Percentiles rank a stretch among this genome's conserved stretches.
Conservation (phyloP, 2,888 invertebrate genomes). For the Melinaea marsaeus region DNA sequence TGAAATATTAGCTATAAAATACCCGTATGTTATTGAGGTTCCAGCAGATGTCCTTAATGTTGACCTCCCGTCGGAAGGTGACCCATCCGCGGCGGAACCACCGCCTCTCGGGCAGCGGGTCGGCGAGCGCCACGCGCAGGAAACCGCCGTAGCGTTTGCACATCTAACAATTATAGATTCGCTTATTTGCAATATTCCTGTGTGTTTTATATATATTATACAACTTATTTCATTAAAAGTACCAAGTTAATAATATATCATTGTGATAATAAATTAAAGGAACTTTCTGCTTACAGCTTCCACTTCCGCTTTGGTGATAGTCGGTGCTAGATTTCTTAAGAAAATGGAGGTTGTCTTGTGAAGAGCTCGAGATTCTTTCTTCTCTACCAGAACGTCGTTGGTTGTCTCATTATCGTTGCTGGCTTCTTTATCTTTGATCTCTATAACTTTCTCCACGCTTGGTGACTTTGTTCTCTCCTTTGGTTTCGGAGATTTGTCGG, state of each 20-base stretch:
- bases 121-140: constrained; percentile 95
- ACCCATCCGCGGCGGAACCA: constrained; percentile 99
- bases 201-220: too few species aligned
- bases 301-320: constrained; percentile 97
- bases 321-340: constrained; percentile 95
- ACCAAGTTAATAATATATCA: neutral
- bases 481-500: constrained; percentile 59
- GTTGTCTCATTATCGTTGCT: constrained; percentile 71
- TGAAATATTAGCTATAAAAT: neutral
- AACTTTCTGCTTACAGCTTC: constrained; percentile 84
- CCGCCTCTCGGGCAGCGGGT: constrained; percentile 96
- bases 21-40: constrained; percentile 96
- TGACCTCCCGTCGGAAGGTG: constrained; percentile 96
- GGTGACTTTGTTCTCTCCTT: constrained; percentile 61
- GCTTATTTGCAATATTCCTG: neutral
- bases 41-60: constrained; percentile 99
- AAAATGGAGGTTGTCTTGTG: constrained; percentile 99
- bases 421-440: constrained; percentile 55
- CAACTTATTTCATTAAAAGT: too few species aligned
- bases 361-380: constrained; percentile 82
- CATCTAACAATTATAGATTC: constrained; percentile 72
- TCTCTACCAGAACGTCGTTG: constrained; percentile 67
- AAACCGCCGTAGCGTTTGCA: constrained; percentile 96
- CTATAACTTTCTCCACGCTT: constrained; percentile 50
- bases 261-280: neutral